Evolutionary conservation across 2,113 vertebrate genomes (phyloP).

Genomic region (Haplochromis vanheusdeni): DNA sequence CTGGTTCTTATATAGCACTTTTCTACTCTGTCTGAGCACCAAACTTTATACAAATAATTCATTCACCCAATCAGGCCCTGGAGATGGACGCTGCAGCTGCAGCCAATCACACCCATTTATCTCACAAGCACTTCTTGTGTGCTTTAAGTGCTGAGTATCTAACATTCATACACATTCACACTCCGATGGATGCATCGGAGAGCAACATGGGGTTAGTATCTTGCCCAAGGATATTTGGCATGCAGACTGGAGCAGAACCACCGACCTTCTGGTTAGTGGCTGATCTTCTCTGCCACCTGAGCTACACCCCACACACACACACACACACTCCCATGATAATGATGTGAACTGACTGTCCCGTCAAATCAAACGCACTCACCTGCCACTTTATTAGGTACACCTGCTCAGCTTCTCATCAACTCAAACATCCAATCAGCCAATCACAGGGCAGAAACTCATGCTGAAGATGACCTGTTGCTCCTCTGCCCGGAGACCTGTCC

Average conservation of each 20-base stretch:
- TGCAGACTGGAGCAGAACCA: background rate
- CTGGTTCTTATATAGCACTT: background rate
- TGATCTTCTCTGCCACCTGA: background rate
- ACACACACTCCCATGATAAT: rapidly evolving
- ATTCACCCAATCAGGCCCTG: background rate
- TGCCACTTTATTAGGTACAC: background rate
- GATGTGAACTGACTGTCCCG: background rate
- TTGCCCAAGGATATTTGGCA: background rate
- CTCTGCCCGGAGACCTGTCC: background rate
- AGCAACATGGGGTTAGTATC: background rate
- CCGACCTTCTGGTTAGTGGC: background rate
- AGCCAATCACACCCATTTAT: background rate
- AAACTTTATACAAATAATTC: background rate
- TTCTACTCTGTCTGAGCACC: background rate
- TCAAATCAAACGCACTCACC: background rate
- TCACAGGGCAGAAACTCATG: background rate
- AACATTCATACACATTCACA: background rate
- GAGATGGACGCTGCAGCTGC: background rate
- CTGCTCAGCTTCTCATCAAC: background rate
- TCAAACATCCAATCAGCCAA: background rate
- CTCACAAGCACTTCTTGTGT: background rate
- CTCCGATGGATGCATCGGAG: background rate
- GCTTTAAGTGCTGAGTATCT: background rate
- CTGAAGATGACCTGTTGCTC: background rate
- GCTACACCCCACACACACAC: background rate